Conservation (phyloP, 2,113 vertebrate species). For the Procavia capensis region DNA sequence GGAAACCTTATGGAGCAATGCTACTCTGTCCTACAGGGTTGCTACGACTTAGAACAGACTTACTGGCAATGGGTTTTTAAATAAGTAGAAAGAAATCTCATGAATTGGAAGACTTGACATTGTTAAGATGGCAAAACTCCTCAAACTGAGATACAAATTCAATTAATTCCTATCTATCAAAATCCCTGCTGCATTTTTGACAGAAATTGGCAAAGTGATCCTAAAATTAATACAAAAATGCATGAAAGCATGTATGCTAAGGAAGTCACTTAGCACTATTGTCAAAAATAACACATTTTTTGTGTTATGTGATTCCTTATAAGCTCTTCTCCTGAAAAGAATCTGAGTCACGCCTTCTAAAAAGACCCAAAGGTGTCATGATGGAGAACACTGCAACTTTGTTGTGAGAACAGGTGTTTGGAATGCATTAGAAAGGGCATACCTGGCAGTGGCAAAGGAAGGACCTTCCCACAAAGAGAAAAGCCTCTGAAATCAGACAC, state of each 20-base stretch:
- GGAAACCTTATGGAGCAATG: no score
- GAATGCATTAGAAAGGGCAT: not conserved
- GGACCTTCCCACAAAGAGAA: not conserved
- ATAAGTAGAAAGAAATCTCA: no score
- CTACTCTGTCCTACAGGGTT: no score
- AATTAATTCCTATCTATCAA: no score
- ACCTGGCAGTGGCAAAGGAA: not conserved
- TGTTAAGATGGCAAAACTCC: no score
- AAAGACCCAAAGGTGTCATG: not conserved
- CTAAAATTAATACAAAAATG: no score
- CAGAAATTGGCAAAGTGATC: no score
- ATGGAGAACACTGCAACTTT: not conserved
- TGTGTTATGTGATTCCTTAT: not conserved
- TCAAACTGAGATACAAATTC: no score
- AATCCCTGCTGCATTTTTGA: no score
- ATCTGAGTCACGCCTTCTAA: not conserved
- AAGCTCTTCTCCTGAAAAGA: not conserved
- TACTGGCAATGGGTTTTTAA: no score
- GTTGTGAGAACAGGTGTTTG: not conserved
- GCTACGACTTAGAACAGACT: no score
- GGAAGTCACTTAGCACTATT: not conserved
- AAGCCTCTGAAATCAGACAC: not conserved
- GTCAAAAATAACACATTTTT: not conserved
- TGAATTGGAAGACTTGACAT: no score
- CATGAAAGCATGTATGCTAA: not conserved